Evolutionary conservation across 2,113 vertebrate genomes (phyloP).

Genomic region (Chroicocephalus ridibundus): DNA sequence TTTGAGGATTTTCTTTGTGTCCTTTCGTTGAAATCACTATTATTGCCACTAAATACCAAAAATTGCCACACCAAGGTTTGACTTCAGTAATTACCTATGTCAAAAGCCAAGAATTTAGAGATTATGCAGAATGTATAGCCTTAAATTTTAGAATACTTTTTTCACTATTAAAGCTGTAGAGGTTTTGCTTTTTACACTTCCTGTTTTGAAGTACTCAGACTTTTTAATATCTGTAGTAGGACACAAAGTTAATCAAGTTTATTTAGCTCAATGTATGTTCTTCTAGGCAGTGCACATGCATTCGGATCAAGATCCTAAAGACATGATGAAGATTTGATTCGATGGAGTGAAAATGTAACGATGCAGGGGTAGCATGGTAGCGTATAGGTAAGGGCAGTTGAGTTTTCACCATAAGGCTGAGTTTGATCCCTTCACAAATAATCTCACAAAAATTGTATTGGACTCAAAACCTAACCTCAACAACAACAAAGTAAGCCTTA

Average conservation of each 20-base stretch:
- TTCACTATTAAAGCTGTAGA: background rate
- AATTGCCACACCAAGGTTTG: background rate
- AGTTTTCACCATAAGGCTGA: background rate
- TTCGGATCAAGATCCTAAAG: background rate
- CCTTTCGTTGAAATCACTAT: background rate
- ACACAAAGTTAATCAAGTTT: background rate
- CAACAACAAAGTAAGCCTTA: background rate
- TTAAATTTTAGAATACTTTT: background rate
- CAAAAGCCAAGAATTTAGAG: background rate
- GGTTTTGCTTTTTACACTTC: background rate
- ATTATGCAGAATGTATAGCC: background rate
- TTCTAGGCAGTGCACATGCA: background rate
- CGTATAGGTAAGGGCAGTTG: accelerated
- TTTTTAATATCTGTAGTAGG: background rate
- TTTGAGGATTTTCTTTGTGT: background rate
- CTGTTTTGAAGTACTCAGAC: background rate
- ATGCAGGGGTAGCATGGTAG: background rate
- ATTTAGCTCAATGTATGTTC: background rate
- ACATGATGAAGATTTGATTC: background rate
- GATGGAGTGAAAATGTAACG: background rate
- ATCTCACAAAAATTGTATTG: background rate
- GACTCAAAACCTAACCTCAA: background rate
- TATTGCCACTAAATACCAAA: background rate
- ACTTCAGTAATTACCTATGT: background rate
- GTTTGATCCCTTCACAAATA: background rate